Evolutionary conservation across 1,140 invertebrate species (phyloP), one percentile per base, ranked within the genome.

Genomic region (Aphelinus atriplicis): DNA sequence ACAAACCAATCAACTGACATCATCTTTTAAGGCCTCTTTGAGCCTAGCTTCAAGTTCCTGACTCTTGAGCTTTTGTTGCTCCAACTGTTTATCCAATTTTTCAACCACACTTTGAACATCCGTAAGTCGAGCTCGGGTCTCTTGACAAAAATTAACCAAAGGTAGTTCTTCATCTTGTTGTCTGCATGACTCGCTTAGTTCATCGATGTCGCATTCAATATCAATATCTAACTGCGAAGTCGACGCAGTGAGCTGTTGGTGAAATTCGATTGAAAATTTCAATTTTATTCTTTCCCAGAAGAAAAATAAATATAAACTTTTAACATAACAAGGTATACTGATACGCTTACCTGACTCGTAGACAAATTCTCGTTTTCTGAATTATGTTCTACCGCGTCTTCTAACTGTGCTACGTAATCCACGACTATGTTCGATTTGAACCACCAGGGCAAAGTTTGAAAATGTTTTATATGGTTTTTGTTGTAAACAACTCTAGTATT

Each of bases 371-470:
- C 55, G 1, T 46, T 56, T 3, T 50, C 26, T 53, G 9, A 53
- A 53, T 53, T 53, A 53, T 53, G 9, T 9, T 6, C 51, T 53
- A 6, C 51, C 9, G 51, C 51, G 47, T 63, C 56, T 53, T 75
- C 57, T 50, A 73, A 53, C 4, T 64, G n/a, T 51, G 60, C 42
- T 43, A 78, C 63, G 43, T 80, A 79, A 69, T 80, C 76, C 48
- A 77, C 68, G 58, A 87, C 77, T 46, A 80, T 64, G 26, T 71
- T 81, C 0, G 87, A 87, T 53, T 87, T 85, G 7, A 85, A 87
- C 86, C 87, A 88, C 86, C 86, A 87, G 0, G 86, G 86, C 48
- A 85, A 79, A 2, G 78, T 81, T 56, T 80, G 78, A 57, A 88
- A 88, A 46, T 84, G 77, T 64, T 82, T 86, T 0, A 88, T 67